Evolutionary conservation across 2,797 vertebrate species (phyloP), one percentile per base, ranked within the genome.

Genomic region (Aldrovandia affinis): DNA sequence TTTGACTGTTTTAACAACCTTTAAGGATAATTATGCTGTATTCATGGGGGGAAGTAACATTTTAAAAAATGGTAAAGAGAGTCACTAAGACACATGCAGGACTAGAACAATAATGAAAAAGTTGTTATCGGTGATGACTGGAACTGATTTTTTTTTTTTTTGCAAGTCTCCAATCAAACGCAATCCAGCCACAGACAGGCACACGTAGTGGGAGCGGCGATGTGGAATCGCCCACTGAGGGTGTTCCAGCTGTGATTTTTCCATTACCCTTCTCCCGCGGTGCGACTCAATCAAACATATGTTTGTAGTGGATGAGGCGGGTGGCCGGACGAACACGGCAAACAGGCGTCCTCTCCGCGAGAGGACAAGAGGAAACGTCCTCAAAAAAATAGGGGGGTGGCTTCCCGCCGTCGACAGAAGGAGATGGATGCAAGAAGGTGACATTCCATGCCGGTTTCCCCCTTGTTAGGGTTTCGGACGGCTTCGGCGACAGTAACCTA

Each of bases 401-500:
- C n/a, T 2, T 28, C 39, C 18, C 42, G 8, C 10, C 36, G 59
- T 25, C 42, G 42, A 77, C 73, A n/a, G 4, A 80, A 4, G 84
- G 28, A 33, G 47, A 44, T 42, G 30, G 30, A n/a, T 7, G 28
- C 44, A 44, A 79, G 36, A 84, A 77, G 54, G 54, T 57, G 36
- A 78, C 18, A 68, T 25, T 61, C 61, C 18, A 33, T 12, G 14
- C 44, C 25, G 20, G 12, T 54, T 50, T 55, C 79, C n/a, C n/a
- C n/a, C 50, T 44, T 25, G 25, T 82, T 63, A 61, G 25, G 42
- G 39, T 47, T 81, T n/a, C 83, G 73, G 63, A 85, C 87, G 77
- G 87, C 87, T 90, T 90, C 89, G 88, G 88, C 86, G 85, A 81
- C 47, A 50, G 87, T 84, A 77, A 84, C 83, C 78, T 55, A 44